A percentile compares a stretch with the other conserved stretches of the same genome.
phyloP scores from a whole-genome alignment of 1,140 invertebrate genomes.

The Drosophila persimilis region DNA sequence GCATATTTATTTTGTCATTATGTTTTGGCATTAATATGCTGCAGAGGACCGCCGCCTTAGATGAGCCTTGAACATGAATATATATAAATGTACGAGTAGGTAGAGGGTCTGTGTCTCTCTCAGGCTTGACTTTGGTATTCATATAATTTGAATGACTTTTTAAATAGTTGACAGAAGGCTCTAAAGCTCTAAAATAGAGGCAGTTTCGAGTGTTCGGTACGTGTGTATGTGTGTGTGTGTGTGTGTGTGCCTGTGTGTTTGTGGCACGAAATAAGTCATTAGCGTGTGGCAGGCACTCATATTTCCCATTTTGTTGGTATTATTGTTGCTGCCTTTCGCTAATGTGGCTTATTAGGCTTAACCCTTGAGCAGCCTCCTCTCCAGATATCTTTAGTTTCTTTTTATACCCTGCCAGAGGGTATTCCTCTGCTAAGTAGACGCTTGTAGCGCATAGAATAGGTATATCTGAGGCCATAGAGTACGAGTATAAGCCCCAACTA shows the following conservation, averaged over 20 bases:
- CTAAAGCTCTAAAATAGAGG: constrained; percentile 15
- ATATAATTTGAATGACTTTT: constrained; percentile 83
- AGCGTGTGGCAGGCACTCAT: constrained; percentile 36
- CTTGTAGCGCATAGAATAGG: too few species aligned
- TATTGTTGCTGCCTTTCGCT: constrained; percentile 42
- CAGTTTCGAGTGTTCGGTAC: too few species aligned
- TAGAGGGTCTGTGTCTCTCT: constrained; percentile 12
- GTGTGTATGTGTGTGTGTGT: neutral
- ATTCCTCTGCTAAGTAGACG: too few species aligned
- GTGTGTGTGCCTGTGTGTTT: neutral
- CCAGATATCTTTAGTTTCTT: constrained; percentile 11
- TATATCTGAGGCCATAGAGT: too few species aligned
- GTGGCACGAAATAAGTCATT: constrained; percentile 77
- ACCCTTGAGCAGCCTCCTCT: constrained; percentile 13
- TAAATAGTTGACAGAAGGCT: constrained; percentile 73
- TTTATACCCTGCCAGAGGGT: too few species aligned
- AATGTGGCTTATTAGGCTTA: constrained; percentile 81
- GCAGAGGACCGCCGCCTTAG: constrained; percentile 16
- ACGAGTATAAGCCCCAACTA: too few species aligned
- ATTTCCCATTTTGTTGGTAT: constrained; percentile 36
- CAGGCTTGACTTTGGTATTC: constrained; percentile 57
- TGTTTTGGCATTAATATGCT: constrained; percentile 80
- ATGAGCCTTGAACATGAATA: neutral
- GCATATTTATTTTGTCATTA: constrained; percentile 83
- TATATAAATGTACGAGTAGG: too few species aligned